Evolutionary conservation across 2,888 invertebrate genomes (phyloP).

Genomic region (Dryomyza anilis): DNA sequence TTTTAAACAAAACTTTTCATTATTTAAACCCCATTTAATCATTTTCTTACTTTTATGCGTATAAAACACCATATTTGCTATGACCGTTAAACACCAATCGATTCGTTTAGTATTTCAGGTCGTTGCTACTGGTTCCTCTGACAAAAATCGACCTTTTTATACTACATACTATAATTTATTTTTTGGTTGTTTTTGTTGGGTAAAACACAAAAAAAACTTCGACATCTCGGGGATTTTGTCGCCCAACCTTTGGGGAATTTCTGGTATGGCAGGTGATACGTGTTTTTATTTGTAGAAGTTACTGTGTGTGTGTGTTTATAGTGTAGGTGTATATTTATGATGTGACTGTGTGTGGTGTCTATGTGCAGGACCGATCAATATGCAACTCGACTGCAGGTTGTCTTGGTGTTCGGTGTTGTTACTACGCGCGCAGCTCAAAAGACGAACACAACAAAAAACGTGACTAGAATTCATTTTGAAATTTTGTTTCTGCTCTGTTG

Average conservation of each 20-base stretch:
- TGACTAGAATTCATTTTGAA: constrained; percentile 3
- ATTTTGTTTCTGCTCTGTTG: background rate
- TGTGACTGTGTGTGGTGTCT: background rate
- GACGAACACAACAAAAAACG: background rate
- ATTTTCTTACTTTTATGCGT: too few relatives aligned
- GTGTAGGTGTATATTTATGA: background rate
- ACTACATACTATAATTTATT: too few relatives aligned
- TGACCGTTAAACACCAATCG: too few relatives aligned
- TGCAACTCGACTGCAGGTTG: background rate
- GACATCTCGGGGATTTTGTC: constrained; percentile 7
- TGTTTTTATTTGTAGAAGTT: too few relatives aligned
- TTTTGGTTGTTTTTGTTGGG: too few relatives aligned
- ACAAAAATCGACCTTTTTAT: too few relatives aligned
- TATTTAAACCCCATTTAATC: too few relatives aligned
- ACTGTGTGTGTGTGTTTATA: background rate
- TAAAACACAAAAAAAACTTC: background rate
- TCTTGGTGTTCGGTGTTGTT: background rate
- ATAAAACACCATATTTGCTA: too few relatives aligned
- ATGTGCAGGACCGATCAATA: background rate
- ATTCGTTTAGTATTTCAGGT: too few relatives aligned
- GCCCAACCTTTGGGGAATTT: background rate
- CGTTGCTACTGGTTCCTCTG: too few relatives aligned
- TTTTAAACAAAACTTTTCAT: too few relatives aligned
- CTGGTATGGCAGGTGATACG: background rate
- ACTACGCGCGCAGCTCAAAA: background rate